Conservation (phyloP, 2,113 vertebrate genomes). For the Solenodon paradoxus region DNA sequence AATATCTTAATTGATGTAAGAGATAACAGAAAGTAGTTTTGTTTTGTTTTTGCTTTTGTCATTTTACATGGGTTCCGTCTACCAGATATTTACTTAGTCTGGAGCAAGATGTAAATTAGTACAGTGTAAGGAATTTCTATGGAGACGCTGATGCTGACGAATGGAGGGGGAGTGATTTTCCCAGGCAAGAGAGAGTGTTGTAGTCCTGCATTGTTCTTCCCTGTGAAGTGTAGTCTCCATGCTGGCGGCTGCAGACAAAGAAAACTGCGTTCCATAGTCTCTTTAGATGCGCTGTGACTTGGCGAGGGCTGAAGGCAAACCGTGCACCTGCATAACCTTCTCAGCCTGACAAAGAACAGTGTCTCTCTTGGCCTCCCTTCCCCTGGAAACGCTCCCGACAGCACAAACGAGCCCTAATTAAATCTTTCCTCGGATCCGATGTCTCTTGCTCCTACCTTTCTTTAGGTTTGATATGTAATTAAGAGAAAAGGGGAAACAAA, state of each 20-base stretch:
- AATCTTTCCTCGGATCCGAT: neutral
- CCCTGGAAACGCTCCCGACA: neutral
- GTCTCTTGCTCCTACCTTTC: neutral
- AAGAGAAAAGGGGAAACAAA: slow-evolving; percentile 39
- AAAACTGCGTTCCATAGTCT: neutral
- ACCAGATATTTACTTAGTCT: neutral
- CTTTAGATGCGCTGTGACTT: neutral
- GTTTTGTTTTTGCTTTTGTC: neutral
- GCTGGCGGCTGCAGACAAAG: slow-evolving; percentile 53
- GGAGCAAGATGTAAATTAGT: neutral
- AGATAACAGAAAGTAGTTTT: neutral
- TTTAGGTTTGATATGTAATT: slow-evolving; percentile 44
- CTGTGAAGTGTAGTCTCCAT: neutral
- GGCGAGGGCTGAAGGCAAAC: slow-evolving; percentile 32
- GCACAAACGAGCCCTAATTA: slow-evolving; percentile 45
- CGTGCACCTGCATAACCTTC: slow-evolving; percentile 29
- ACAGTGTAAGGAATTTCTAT: neutral
- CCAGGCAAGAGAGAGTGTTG: neutral
- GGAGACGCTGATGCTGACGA: neutral
- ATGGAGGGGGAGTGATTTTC: neutral
- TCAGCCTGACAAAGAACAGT: neutral
- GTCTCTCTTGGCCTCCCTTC: neutral
- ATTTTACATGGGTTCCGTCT: neutral
- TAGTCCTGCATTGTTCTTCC: neutral
- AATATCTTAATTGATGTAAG: neutral